Conservation (phyloP, 2,113 vertebrate genomes). For the Phyllopteryx taeniolatus region DNA sequence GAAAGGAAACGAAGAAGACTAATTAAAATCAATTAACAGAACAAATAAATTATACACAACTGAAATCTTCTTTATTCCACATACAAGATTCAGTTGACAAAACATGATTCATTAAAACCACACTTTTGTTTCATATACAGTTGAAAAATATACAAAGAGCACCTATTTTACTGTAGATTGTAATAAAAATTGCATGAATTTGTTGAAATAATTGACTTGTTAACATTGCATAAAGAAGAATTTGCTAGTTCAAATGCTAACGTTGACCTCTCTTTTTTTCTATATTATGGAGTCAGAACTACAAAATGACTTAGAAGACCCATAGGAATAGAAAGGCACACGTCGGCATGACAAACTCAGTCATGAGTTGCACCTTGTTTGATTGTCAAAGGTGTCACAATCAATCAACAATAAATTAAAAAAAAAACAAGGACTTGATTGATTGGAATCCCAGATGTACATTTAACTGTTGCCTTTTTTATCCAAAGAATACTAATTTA, state of each 20-base stretch:
- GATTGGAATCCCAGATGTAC: conserved; percentile 34
- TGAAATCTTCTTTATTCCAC: conserved; percentile 57
- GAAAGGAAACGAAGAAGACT: no score
- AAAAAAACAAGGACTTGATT: conserved; percentile 20
- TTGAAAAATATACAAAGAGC: conserved; percentile 56
- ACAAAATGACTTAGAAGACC: conserved; percentile 7
- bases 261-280: not conserved
- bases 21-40: not conserved
- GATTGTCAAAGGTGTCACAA: conserved; percentile 60
- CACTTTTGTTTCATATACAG: conserved; percentile 45
- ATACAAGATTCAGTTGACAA: conserved; percentile 20
- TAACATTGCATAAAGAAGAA: conserved; percentile 14
- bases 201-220: conserved; percentile 6
- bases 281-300: conserved; percentile 12
- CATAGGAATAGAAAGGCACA: conserved; percentile 42
- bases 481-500: conserved; percentile 24
- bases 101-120: conserved; percentile 26
- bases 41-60: not conserved
- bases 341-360: conserved; percentile 21
- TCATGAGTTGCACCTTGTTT: conserved; percentile 17
- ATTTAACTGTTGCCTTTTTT: conserved; percentile 11
- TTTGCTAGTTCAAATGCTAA: not conserved
- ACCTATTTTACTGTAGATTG: conserved; percentile 48
- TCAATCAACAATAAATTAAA: conserved; percentile 66
- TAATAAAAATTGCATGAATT: conserved; percentile 27